A percentile compares a stretch with the other conserved stretches of the same genome.
phyloP scores from a whole-genome alignment of 2,797 vertebrate species.

The Iguana delicatissima region DNA sequence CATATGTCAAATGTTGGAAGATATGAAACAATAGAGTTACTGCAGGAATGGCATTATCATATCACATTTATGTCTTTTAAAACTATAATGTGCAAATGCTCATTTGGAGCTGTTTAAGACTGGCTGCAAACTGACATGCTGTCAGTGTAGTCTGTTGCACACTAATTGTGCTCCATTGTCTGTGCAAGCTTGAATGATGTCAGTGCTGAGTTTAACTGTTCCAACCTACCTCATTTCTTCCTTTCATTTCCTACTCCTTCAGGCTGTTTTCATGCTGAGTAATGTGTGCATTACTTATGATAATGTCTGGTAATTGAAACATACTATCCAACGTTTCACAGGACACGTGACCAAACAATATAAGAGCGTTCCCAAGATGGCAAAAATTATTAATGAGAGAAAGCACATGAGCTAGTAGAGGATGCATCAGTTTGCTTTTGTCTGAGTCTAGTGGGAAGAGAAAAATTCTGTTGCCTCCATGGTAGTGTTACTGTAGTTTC shows the following conservation, averaged over 20 bases:
- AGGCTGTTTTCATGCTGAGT: neutral
- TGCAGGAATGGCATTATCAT: too few relatives aligned
- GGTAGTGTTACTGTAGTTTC: too few relatives aligned
- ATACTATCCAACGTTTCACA: too few relatives aligned
- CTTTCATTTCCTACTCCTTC: neutral
- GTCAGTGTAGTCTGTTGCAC: neutral
- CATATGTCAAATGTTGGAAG: neutral
- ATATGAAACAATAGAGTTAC: neutral
- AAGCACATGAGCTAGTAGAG: too few relatives aligned
- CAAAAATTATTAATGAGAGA: too few relatives aligned
- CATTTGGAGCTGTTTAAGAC: neutral
- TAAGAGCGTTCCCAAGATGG: too few relatives aligned
- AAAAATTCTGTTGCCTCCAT: too few relatives aligned
- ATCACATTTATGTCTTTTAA: neutral
- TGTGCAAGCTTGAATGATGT: neutral
- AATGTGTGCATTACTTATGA: neutral
- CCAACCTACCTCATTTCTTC: neutral
- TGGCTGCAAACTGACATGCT: neutral
- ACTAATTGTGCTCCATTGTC: neutral
- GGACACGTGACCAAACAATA: too few relatives aligned
- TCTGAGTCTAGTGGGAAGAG: neutral
- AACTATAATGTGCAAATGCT: neutral
- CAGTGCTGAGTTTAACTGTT: neutral
- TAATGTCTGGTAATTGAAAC: neutral
- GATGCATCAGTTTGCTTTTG: too few relatives aligned